Evolutionary conservation across 1,140 invertebrate species (phyloP).

Genomic region (Sycophila sp.): DNA sequence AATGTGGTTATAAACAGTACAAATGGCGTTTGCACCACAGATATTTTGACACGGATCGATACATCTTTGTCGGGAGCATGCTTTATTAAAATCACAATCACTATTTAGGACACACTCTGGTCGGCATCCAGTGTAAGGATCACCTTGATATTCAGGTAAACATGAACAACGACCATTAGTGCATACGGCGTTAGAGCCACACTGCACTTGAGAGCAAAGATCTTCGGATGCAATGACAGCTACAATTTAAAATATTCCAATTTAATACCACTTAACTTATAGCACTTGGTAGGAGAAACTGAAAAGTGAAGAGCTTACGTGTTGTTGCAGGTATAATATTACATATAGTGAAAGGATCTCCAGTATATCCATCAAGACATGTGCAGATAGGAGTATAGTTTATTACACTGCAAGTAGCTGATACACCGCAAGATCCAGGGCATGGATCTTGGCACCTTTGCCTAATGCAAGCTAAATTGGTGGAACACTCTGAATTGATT

Average conservation of each 20-base stretch:
- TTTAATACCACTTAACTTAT: neutral
- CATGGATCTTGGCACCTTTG: slow-evolving; percentile 78
- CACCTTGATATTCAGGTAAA: slow-evolving; percentile 72
- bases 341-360: slow-evolving; percentile 77
- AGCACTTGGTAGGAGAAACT: neutral
- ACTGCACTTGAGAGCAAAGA: slow-evolving; percentile 57
- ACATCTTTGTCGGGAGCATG: slow-evolving; percentile 68
- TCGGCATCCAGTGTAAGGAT: slow-evolving; percentile 69
- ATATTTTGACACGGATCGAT: slow-evolving; percentile 66
- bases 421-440: slow-evolving; percentile 76
- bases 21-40: slow-evolving; percentile 67
- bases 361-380: slow-evolving; percentile 74
- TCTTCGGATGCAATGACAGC: slow-evolving; percentile 42
- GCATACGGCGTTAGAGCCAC: slow-evolving; percentile 66
- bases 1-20: slow-evolving; percentile 65
- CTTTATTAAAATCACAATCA: slow-evolving; percentile 64
- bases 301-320: slow-evolving; percentile 56
- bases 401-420: slow-evolving; percentile 72
- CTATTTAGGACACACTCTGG: slow-evolving; percentile 63
- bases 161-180: slow-evolving; percentile 71
- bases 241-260: slow-evolving; percentile 23
- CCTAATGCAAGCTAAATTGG: slow-evolving; percentile 72
- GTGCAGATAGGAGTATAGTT: slow-evolving; percentile 75
- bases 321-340: slow-evolving; percentile 49
- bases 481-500: slow-evolving; percentile 73